These are phyloP conservation scores for Nysson spinosus DNA, from an alignment of 2,888 invertebrate species.

Conservation along the genomic window DNA sequence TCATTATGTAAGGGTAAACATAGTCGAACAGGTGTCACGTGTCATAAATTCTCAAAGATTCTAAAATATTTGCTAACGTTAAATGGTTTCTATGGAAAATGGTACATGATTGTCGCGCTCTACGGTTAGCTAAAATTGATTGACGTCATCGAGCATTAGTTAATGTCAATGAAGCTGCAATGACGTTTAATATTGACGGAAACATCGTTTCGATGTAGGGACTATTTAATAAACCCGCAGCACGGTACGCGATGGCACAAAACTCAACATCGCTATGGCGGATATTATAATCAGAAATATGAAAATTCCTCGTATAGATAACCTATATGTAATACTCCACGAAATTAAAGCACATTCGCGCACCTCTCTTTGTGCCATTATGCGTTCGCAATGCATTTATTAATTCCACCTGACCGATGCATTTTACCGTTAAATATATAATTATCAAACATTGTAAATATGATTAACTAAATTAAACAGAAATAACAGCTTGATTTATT, in stretches of 20 bases:
- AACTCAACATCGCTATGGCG: constrained; percentile 19
- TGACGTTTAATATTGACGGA: constrained; percentile 64
- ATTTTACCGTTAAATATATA: no score
- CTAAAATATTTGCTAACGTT: constrained; percentile 45
- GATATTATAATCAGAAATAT: no score
- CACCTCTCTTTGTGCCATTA: no score
- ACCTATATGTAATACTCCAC: no score
- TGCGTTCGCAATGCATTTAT: no score
- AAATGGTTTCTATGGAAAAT: constrained; percentile 64
- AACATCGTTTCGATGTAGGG: constrained; percentile 56
- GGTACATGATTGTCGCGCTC: constrained; percentile 65
- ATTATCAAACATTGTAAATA: no score
- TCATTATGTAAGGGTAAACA: constrained; percentile 33
- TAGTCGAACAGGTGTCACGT: constrained; percentile 50
- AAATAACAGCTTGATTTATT: no score
- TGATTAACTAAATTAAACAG: no score
- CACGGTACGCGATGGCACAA: constrained; percentile 39
- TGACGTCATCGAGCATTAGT: constrained; percentile 67
- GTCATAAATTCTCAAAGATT: constrained; percentile 57
- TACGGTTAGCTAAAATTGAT: constrained; percentile 65
- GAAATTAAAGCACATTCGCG: no score
- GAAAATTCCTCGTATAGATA: no score
- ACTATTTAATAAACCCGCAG: constrained; percentile 55
- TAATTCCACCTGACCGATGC: no score
- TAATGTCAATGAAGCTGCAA: constrained; percentile 56